Conservation (phyloP, 30 jellyfish, hydroid and myxozoan species). For the Hydractinia echinata region DNA sequence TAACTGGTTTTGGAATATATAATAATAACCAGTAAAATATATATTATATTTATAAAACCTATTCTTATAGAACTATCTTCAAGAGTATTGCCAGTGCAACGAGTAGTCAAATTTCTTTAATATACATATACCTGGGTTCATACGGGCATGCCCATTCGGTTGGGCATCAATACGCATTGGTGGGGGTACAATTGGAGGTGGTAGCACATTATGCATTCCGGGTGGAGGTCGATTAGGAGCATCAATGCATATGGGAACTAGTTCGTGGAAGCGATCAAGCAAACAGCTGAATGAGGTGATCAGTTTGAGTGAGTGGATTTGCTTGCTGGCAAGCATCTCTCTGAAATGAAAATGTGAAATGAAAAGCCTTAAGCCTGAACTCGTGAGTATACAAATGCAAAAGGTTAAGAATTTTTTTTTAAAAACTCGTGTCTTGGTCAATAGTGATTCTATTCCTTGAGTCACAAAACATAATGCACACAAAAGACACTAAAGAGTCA, state of each 20-base stretch:
- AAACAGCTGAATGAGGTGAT: constrained; percentile 97
- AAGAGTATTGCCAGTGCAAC: no score
- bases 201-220: constrained; percentile 33
- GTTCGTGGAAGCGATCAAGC: constrained; percentile 99
- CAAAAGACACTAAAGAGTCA: not conserved
- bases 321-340: constrained; percentile 87
- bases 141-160: constrained; percentile 19
- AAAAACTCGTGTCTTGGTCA: no score
- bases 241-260: constrained; percentile 18
- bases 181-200: constrained; percentile 44
- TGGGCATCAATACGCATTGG: constrained; percentile 44
- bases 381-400: no score
- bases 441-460: not conserved
- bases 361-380: no score
- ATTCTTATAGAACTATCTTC: no score
- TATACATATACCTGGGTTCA: constrained; percentile 21
- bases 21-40: no score
- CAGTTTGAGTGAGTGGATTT: constrained; percentile 94
- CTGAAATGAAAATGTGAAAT: constrained; percentile 26
- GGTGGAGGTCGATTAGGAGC: constrained; percentile 20
- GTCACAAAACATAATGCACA: not conserved
- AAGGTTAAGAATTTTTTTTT: no score
- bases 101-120: not conserved
- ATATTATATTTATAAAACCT: no score
- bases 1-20: no score